Evolutionary conservation across 2,113 vertebrate genomes (phyloP), one percentile per base, ranked within the genome.

Genomic region (Nycticebus coucang): DNA sequence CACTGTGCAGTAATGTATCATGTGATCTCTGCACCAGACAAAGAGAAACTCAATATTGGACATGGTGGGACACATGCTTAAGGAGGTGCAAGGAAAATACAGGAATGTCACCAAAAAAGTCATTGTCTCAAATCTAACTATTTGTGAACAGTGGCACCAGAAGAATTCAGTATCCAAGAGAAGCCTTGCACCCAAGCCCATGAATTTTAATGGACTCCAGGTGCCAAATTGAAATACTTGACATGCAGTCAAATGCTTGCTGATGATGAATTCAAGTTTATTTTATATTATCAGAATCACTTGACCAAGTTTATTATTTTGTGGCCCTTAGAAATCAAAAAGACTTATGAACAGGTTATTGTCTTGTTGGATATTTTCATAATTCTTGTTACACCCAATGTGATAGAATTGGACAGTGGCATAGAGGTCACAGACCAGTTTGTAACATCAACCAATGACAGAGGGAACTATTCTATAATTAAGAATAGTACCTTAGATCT

Each of bases 31-130:
- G n/a, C n/a, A 3, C 64, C 91, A 86, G 91, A 94, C 14, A 83
- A 91, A 60, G 57, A 97, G 14, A 41, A 98, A 57, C 53, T 97
- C 37, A 89, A 3, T 14, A 93, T 90, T 55, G 89, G 96, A 4
- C 84, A 94, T 6, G 94, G 75, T 5, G 66, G 81, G 28, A 15
- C 55, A 10, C 35, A 96, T 95, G 77, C 81, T 97, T 45, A 95
- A 85, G 59, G 82, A 96, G 21, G 75, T 96, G 0, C 79, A 83
- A 50, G 59, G 68, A 45, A 95, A 80, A 60, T 97, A 95, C 0
- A 81, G 81, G 28, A 97, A 89, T 35, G 80, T 96, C 30, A 96
- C 96, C n/a, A 92, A 96, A 28, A 84, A 97, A 60, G 77, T 96
- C 37, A 60, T 96, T 12, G 74, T 93, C 59, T 95, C 93, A 37